Conservation (phyloP, 2,797 vertebrate species). For the Takifugu rubripes region DNA sequence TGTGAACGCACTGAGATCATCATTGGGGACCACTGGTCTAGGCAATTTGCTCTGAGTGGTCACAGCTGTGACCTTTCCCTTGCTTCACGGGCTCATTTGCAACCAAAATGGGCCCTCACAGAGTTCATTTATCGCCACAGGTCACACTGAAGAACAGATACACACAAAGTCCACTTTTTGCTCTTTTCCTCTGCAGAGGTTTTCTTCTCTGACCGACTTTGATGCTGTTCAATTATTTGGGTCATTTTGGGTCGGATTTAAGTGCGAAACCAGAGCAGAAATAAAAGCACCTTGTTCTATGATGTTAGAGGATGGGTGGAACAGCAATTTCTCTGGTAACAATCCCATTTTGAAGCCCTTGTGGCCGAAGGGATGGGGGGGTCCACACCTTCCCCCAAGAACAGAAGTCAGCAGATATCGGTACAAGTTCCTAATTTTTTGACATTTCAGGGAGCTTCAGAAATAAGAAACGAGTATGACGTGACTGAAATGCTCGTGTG, state of each 20-base stretch:
- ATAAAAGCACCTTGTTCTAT: constrained; percentile 45
- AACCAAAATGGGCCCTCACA: constrained; percentile 11
- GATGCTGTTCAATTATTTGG: constrained; percentile 52
- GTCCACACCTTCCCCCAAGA: too few species aligned
- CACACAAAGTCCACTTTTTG: background rate
- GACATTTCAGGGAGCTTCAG: background rate
- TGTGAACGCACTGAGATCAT: too few species aligned
- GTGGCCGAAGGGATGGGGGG: too few species aligned
- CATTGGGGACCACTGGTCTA: too few species aligned
- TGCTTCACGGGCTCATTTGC: too few species aligned
- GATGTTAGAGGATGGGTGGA: constrained; percentile 20
- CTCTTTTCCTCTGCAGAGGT: constrained; percentile 17
- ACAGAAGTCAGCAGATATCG: too few species aligned
- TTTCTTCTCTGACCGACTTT: constrained; percentile 42
- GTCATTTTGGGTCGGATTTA: constrained; percentile 51
- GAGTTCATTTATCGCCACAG: constrained; percentile 44
- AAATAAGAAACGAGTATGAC: constrained; percentile 41
- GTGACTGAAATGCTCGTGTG: constrained; percentile 20
- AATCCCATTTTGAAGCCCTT: constrained; percentile 21
- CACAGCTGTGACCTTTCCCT: too few species aligned
- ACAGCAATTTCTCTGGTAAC: constrained; percentile 5
- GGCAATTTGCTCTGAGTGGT: too few species aligned
- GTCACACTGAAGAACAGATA: constrained; percentile 37
- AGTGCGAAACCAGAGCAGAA: constrained; percentile 43
- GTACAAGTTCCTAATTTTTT: background rate